Percentiles rank a stretch among this genome's conserved stretches.
phyloP scores from a whole-genome alignment of 1,140 invertebrate species.

The Copidosoma floridanum region DNA sequence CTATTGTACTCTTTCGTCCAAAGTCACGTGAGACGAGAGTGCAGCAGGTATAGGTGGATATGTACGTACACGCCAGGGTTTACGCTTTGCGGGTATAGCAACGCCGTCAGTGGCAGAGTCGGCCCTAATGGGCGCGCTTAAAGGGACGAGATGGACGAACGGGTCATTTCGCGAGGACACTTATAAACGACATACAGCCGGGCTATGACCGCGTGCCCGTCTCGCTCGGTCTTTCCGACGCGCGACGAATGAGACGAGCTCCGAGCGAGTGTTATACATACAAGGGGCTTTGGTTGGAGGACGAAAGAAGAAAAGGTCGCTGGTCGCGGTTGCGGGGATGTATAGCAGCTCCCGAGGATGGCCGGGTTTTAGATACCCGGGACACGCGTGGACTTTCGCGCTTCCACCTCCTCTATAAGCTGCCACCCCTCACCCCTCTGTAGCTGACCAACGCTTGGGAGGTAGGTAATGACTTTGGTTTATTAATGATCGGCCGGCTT shows the following conservation, averaged over 20 bases:
- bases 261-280: constrained; percentile 4
- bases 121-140: constrained; percentile 54
- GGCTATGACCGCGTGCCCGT: constrained; percentile 47
- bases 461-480: constrained; percentile 52
- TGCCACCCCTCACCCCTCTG: constrained; percentile 11
- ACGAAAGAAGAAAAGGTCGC: constrained; percentile 23
- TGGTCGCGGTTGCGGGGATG: constrained; percentile 7
- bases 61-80: constrained; percentile 14
- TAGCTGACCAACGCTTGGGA: too few relatives aligned
- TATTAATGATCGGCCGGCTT: constrained; percentile 57
- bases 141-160: constrained; percentile 53
- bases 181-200: constrained; percentile 54
- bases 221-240: background rate
- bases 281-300: constrained; percentile 1
- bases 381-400: constrained; percentile 22
- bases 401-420: constrained; percentile 26
- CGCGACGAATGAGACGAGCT: background rate
- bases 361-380: constrained; percentile 41
- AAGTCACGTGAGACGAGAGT: constrained; percentile 35
- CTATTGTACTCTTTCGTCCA: background rate
- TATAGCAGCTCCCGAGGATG: constrained; percentile 50
- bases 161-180: constrained; percentile 54
- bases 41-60: too few relatives aligned
- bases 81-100: constrained; percentile 30
- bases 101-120: constrained; percentile 28